These are phyloP conservation scores for mouse (Mus musculus) DNA, from an alignment of 2,113 vertebrate genomes.

Conservation along the genomic window DNA sequence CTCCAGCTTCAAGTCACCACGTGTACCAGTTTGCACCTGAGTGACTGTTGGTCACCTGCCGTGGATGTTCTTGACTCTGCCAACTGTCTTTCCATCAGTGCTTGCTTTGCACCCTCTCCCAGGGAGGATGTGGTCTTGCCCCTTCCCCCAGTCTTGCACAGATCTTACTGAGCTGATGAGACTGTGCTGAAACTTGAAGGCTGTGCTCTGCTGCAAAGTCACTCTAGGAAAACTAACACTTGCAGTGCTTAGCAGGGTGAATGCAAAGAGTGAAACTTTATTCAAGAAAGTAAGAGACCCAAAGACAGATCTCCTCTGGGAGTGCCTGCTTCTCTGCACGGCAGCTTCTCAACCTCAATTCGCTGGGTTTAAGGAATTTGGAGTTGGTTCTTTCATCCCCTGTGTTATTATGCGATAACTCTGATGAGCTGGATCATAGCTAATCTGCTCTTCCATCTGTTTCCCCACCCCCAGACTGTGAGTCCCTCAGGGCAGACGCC, in stretches of 20 bases:
- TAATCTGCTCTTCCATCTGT: conserved; percentile 63
- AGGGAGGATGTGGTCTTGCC: background rate
- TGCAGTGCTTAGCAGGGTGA: background rate
- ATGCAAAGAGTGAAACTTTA: conserved; percentile 1
- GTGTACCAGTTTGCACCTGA: background rate
- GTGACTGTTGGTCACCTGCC: background rate
- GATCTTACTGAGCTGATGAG: background rate
- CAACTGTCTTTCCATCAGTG: background rate
- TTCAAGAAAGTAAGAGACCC: background rate
- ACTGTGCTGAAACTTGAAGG: conserved; percentile 34
- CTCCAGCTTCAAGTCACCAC: background rate
- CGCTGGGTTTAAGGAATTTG: background rate
- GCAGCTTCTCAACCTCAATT: background rate
- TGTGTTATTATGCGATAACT: conserved; percentile 8
- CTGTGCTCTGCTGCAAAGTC: background rate
- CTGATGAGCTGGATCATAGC: conserved; percentile 8
- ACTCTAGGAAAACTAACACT: background rate
- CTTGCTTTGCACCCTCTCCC: background rate
- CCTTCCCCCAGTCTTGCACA: background rate
- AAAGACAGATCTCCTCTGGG: background rate
- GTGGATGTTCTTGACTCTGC: background rate
- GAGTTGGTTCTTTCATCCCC: background rate
- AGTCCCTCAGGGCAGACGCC: conserved; percentile 36
- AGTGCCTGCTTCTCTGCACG: background rate
- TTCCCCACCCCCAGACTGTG: background rate